A percentile compares a stretch with the other conserved stretches of the same genome.
These are phyloP conservation scores for Moxostoma hubbsi DNA, from an alignment of 2,797 vertebrate species.

Conservation along the genomic window DNA sequence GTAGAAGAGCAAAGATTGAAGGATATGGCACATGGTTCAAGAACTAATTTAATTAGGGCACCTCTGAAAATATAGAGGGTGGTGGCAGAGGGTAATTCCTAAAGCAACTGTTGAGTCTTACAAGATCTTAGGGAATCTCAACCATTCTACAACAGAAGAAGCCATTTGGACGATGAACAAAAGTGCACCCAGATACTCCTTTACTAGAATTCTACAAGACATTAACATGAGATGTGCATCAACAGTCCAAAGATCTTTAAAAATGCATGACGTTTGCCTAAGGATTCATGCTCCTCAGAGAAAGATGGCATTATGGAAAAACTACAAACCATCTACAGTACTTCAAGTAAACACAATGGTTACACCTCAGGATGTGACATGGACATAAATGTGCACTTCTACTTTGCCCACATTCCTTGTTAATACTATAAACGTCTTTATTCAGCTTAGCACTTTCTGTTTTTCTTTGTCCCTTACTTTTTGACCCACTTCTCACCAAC, in stretches of 20 bases:
- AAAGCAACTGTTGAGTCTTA: too few species aligned
- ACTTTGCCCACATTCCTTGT: neutral
- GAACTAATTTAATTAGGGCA: too few species aligned
- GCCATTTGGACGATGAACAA: neutral
- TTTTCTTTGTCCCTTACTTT: too few species aligned
- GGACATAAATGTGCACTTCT: neutral
- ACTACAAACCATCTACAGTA: neutral
- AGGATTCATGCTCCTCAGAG: neutral
- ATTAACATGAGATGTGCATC: slow-evolving; percentile 25
- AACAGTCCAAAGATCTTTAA: neutral
- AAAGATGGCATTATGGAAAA: neutral
- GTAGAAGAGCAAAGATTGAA: too few species aligned
- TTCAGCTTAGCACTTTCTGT: neutral
- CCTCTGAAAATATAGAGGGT: too few species aligned
- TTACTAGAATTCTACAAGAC: neutral
- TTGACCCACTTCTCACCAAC: too few species aligned
- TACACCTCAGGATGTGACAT: slow-evolving; percentile 1
- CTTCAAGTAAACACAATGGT: neutral
- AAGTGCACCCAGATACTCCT: neutral
- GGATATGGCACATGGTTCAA: too few species aligned
- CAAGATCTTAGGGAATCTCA: too few species aligned
- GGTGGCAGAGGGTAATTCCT: too few species aligned
- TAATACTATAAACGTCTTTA: neutral
- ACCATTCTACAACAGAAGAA: too few species aligned
- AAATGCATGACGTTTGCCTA: neutral